Conservation (phyloP, 2,113 vertebrate genomes). For the Protomyctophum bolini region DNA sequence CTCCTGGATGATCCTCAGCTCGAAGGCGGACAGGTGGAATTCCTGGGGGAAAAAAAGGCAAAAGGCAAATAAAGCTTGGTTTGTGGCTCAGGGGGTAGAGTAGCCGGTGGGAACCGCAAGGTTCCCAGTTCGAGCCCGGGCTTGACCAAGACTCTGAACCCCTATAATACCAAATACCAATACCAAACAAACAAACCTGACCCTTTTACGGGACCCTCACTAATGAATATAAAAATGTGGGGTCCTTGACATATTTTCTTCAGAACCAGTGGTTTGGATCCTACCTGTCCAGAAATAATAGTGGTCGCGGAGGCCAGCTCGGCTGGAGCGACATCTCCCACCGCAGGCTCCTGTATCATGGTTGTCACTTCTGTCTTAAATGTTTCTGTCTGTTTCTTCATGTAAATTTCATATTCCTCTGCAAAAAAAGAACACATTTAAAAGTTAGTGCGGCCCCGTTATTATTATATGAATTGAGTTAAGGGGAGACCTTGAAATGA, state of each 20-base stretch:
- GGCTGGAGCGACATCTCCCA: conserved; percentile 83
- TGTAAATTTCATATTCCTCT: conserved; percentile 90
- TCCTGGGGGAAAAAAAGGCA: conserved; percentile 77
- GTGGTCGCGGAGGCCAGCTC: conserved; percentile 89
- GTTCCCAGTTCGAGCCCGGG: too few relatives aligned
- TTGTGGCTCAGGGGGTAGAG: too few relatives aligned
- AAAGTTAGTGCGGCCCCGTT: neutral
- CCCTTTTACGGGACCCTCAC: too few relatives aligned
- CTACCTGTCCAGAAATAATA: conserved; percentile 88
- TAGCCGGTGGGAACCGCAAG: too few relatives aligned
- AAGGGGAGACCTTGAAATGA: too few relatives aligned
- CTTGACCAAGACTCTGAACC: too few relatives aligned
- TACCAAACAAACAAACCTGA: too few relatives aligned
- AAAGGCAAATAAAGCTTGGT: too few relatives aligned
- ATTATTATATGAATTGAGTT: too few relatives aligned
- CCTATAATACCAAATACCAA: too few relatives aligned
- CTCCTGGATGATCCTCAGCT: conserved; percentile 93
- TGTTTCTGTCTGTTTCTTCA: conserved; percentile 86
- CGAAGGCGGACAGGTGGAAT: conserved; percentile 91
- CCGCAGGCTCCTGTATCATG: conserved; percentile 84
- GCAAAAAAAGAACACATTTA: conserved; percentile 17
- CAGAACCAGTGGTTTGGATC: neutral
- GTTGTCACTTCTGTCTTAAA: conserved; percentile 84
- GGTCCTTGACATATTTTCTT: too few relatives aligned
- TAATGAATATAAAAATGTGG: too few relatives aligned